These are phyloP conservation scores for Ophraella communa DNA, from an alignment of 2,888 invertebrate genomes.

Conservation along the genomic window DNA sequence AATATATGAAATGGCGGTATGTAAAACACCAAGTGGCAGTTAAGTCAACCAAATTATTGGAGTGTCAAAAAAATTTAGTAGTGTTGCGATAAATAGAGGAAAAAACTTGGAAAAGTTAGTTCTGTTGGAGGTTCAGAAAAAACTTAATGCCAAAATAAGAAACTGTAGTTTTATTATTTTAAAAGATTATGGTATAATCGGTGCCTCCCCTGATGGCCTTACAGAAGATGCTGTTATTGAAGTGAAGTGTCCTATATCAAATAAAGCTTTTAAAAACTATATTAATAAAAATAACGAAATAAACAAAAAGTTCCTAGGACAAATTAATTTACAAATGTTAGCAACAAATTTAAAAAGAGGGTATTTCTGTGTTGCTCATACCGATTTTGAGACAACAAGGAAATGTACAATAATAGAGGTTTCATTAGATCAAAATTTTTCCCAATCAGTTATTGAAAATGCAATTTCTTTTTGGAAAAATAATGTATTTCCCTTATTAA, in stretches of 20 bases:
- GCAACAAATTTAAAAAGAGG: neutral
- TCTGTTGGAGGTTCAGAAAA: no score
- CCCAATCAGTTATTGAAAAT: neutral
- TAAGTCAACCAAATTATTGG: no score
- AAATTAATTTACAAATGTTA: slow-evolving; percentile 15
- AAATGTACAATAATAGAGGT: neutral
- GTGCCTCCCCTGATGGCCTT: no score
- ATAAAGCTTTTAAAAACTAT: neutral
- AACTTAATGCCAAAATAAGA: no score
- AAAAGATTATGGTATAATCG: no score
- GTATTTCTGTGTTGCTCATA: slow-evolving; percentile 7
- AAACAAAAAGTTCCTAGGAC: neutral
- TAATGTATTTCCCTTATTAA: neutral
- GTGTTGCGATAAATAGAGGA: no score
- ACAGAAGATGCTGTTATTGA: neutral
- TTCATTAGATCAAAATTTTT: neutral
- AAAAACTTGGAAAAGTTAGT: no score
- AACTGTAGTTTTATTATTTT: no score
- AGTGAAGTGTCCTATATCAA: slow-evolving; percentile 4
- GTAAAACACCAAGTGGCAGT: no score
- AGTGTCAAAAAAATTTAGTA: no score
- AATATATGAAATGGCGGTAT: no score
- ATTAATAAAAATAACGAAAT: neutral
- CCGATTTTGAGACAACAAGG: slow-evolving; percentile 2
- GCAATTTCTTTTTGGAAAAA: slow-evolving; percentile 9